Evolutionary conservation across 2,888 invertebrate genomes (phyloP).

Genomic region (Lycaena phlaeas): DNA sequence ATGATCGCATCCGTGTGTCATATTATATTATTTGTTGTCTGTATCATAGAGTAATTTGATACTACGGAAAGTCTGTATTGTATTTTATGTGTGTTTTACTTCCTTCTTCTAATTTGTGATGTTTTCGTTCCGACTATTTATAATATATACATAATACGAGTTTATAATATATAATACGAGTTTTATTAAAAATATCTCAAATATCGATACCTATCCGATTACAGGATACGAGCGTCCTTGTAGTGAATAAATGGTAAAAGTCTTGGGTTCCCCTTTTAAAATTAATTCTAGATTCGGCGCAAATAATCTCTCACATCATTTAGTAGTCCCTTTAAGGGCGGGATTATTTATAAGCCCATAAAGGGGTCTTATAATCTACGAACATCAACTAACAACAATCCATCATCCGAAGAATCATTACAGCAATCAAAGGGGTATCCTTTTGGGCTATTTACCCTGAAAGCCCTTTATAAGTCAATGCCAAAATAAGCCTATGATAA

Average conservation of each 20-base stretch:
- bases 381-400: neutral
- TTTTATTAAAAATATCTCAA: no score
- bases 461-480: neutral
- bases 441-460: neutral
- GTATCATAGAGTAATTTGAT: no score
- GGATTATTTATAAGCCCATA: neutral
- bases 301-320: neutral
- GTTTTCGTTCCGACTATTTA: no score
- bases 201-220: no score
- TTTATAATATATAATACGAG: no score
- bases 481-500: neutral
- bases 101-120: no score
- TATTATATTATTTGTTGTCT: no score
- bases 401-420: neutral
- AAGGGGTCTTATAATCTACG: neutral
- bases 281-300: neutral
- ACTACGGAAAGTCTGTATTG: no score
- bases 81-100: no score
- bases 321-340: neutral
- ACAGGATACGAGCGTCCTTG: neutral
- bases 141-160: no score
- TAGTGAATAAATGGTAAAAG: neutral
- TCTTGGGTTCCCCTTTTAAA: neutral
- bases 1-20: no score
- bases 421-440: constrained; percentile 1